These are phyloP conservation scores for Caenorhabditis angaria DNA, from an alignment of 2,888 invertebrate species.

Conservation along the genomic window DNA sequence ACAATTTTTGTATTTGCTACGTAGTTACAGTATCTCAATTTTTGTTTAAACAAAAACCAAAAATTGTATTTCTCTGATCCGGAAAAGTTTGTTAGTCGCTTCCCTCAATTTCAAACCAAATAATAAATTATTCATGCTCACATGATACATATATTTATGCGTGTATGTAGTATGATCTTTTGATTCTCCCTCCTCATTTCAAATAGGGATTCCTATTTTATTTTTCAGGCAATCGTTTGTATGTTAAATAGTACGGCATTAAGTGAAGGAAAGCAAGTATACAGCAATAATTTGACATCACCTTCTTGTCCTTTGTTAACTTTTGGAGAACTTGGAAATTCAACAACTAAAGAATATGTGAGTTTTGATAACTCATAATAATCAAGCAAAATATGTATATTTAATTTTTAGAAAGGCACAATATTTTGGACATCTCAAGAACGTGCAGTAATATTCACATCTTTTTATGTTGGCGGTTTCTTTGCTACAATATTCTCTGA, in stretches of 20 bases:
- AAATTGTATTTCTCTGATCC: too few relatives aligned
- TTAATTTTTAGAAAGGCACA: conserved; percentile 49
- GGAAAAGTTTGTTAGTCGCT: too few relatives aligned
- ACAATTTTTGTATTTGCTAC: too few relatives aligned
- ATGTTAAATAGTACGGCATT: conserved; percentile 67
- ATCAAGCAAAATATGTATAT: background rate
- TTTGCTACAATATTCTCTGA: conserved; percentile 51
- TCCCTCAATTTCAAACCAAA: too few relatives aligned
- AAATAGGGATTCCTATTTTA: conserved; percentile 3
- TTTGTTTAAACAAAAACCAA: too few relatives aligned
- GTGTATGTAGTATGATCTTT: too few relatives aligned
- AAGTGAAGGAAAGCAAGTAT: conserved; percentile 28
- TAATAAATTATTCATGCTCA: too few relatives aligned
- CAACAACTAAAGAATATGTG: conserved; percentile 40
- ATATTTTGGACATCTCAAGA: conserved; percentile 63
- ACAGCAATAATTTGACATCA: conserved; percentile 12
- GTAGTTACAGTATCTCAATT: too few relatives aligned
- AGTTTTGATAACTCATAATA: conserved; percentile 8
- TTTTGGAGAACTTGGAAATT: conserved; percentile 25
- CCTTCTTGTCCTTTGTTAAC: conserved; percentile 30
- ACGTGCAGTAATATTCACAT: conserved; percentile 65
- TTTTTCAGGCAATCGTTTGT: conserved; percentile 63
- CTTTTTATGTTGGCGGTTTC: conserved; percentile 63
- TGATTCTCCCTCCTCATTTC: background rate
- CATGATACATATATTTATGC: too few relatives aligned